A percentile compares a stretch with the other conserved stretches of the same genome.
Evolutionary conservation across 2,113 vertebrate species (phyloP).

Genomic region (Pteruthius melanotis): DNA sequence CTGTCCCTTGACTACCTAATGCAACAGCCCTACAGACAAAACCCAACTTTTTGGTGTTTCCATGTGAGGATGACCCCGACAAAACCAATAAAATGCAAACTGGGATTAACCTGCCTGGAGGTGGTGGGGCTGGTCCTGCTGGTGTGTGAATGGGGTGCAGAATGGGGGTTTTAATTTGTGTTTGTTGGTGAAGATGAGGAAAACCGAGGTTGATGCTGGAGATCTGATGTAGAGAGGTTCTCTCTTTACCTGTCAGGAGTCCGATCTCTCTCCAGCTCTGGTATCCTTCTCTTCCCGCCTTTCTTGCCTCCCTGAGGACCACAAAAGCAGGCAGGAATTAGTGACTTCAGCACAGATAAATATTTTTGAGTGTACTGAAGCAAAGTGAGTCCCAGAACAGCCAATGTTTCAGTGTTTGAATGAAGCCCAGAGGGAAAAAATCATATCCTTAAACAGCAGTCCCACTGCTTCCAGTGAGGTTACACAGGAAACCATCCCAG

Average conservation of each 20-base stretch:
- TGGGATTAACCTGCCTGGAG: neutral
- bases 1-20: no score
- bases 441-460: neutral
- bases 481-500: neutral
- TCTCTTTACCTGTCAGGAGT: constrained; percentile 79
- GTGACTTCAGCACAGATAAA: neutral
- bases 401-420: neutral
- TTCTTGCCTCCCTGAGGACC: constrained; percentile 60
- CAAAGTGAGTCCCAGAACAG: neutral
- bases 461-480: neutral
- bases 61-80: no score
- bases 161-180: neutral
- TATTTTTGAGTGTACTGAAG: neutral
- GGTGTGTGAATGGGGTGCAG: neutral
- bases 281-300: constrained; percentile 46
- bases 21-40: no score
- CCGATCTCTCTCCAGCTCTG: constrained; percentile 74
- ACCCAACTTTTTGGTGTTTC: no score
- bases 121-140: neutral
- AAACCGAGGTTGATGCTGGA: rapidly evolving
- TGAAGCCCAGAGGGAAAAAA: neutral
- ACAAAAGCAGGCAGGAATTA: neutral
- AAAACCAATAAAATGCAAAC: no score
- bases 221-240: neutral
- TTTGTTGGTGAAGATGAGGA: rapidly evolving